Evolutionary conservation across 2,113 vertebrate species (phyloP).

Genomic region (Ardeotis arabs): DNA sequence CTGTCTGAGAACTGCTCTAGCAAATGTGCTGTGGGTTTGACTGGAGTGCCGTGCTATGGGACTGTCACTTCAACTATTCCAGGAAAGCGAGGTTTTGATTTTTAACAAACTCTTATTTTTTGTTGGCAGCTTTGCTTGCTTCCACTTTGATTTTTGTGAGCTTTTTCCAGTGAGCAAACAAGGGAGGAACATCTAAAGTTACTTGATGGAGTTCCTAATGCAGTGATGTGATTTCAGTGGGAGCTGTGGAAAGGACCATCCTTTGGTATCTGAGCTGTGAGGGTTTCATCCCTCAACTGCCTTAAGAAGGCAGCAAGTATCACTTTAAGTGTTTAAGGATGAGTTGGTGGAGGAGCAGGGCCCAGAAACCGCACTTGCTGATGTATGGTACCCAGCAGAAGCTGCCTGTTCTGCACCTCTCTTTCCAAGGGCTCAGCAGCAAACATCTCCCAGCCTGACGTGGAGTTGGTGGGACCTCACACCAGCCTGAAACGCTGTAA

Average conservation of each 20-base stretch:
- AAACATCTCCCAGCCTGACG: background rate
- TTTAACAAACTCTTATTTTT: background rate
- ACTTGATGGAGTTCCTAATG: background rate
- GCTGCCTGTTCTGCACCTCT: background rate
- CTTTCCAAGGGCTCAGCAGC: background rate
- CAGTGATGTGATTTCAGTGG: background rate
- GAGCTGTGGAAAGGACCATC: background rate
- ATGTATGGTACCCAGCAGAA: background rate
- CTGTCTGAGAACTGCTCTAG: background rate
- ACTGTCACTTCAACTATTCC: fast-evolving
- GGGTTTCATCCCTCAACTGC: background rate
- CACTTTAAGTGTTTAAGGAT: background rate
- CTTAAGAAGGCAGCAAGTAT: background rate
- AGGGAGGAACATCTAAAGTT: background rate
- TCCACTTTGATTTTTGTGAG: background rate
- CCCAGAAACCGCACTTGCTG: fast-evolving
- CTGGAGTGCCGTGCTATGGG: background rate
- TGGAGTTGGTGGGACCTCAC: background rate
- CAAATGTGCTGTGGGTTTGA: background rate
- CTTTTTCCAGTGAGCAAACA: background rate
- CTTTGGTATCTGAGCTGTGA: background rate
- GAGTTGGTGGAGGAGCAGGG: background rate
- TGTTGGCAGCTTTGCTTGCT: background rate
- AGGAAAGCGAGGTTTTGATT: background rate
- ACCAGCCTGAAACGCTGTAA: background rate